Evolutionary conservation across 2,797 vertebrate species (phyloP).

Genomic region (Gymnothorax javanicus): DNA sequence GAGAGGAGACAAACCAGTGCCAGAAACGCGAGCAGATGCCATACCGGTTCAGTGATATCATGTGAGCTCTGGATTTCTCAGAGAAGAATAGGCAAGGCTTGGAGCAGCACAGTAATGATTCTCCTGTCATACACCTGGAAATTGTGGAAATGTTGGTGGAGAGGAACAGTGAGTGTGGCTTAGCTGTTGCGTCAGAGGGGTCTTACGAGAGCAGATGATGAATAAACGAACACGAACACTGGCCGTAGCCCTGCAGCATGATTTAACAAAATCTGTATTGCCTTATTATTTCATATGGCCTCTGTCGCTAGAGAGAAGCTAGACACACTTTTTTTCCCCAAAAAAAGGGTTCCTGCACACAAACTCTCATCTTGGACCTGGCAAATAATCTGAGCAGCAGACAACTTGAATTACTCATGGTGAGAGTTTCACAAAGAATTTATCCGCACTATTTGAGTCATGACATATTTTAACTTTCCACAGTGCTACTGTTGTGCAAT

Average conservation of each 20-base stretch:
- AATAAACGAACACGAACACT: not conserved
- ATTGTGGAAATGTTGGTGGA: not conserved
- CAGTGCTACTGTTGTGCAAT: not conserved
- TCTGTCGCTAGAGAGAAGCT: not conserved
- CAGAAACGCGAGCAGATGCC: not conserved
- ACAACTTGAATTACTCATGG: not conserved
- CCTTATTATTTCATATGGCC: not conserved
- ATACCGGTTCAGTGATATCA: not conserved
- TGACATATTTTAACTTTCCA: slow-evolving; percentile 1
- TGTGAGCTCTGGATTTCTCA: not conserved
- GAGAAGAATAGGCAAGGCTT: not conserved
- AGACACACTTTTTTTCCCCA: not conserved
- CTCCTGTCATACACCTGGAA: not conserved
- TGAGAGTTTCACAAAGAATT: not conserved
- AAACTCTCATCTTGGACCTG: not conserved
- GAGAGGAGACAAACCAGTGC: not conserved
- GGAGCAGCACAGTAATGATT: not conserved
- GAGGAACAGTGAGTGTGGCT: not conserved
- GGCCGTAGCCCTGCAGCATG: not conserved
- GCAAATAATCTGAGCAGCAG: not conserved
- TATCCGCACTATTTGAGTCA: not conserved
- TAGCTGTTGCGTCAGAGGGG: not conserved
- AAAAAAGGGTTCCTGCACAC: not conserved
- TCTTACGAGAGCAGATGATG: not conserved
- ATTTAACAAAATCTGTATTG: not conserved